These are phyloP conservation scores for Cromileptes altivelis DNA, from an alignment of 2,113 vertebrate species.

Conservation along the genomic window DNA sequence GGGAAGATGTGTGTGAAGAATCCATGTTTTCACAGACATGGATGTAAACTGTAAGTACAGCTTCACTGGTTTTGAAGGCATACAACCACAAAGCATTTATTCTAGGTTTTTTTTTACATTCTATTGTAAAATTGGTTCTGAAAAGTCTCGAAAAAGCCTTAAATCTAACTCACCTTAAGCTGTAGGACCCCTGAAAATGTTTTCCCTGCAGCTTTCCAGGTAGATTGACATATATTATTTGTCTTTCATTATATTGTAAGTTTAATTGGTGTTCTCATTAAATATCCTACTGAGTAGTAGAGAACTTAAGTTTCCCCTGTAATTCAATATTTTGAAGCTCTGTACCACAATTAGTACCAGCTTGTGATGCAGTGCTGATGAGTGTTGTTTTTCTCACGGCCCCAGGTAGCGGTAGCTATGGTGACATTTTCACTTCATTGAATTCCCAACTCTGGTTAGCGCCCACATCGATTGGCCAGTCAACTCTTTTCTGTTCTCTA, in stretches of 20 bases:
- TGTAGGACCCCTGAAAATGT: neutral
- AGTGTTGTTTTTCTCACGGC: constrained; percentile 30
- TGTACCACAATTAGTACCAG: constrained; percentile 17
- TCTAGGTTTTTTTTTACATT: too few relatives aligned
- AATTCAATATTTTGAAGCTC: constrained; percentile 6
- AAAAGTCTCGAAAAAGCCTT: too few relatives aligned
- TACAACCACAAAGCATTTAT: too few relatives aligned
- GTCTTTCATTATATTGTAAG: neutral
- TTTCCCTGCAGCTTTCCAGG: neutral
- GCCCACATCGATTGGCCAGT: constrained; percentile 61
- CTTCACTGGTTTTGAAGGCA: too few relatives aligned
- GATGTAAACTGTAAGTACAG: too few relatives aligned
- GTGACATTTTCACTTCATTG: constrained; percentile 50
- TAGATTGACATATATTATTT: neutral
- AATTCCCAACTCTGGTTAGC: constrained; percentile 39
- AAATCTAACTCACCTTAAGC: too few relatives aligned
- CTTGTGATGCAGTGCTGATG: constrained; percentile 25
- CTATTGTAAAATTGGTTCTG: too few relatives aligned
- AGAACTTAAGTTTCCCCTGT: neutral
- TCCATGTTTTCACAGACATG: too few relatives aligned
- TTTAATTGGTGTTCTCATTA: neutral
- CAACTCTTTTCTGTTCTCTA: constrained; percentile 47
- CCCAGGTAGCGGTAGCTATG: constrained; percentile 31
- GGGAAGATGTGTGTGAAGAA: too few relatives aligned
- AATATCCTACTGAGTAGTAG: neutral